Evolutionary conservation across 2,113 vertebrate genomes (phyloP), one percentile per base, ranked within the genome.

Genomic region (Pimephales promelas): DNA sequence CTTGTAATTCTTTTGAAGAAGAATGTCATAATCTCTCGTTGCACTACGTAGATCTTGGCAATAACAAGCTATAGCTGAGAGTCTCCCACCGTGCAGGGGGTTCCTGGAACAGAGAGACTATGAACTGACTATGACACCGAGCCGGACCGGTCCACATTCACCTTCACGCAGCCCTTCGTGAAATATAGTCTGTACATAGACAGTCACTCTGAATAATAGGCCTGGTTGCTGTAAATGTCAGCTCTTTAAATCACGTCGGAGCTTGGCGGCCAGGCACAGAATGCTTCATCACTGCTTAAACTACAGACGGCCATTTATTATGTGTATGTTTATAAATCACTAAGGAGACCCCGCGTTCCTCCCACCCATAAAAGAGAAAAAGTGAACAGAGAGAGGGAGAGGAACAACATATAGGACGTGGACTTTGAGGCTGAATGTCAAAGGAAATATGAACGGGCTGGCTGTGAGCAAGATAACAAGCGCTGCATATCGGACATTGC

Each of bases 131-230:
- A 66, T 84, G 81, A 73, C 64, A 82, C 83, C 47, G 10, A 49
- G 47, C 62, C 6, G 28, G 72, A 88, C 87, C 81, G 81, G 64
- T 89, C 83, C 77, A 83, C 90, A 75, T 94, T 96, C 95, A 96
- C 95, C 94, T 96, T 95, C 93, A 88, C 86, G 82, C 90, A 95
- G 95, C 94, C 93, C 31, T 92, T 94, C 94, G 96, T 96, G 97
- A 99, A 97, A 96, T 94, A 95, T 90, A 94, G 94, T 97, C 96
- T 96, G 94, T 96, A 97, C 94, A 98, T 96, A 96, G 96, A 97
- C 95, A 98, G 96, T 97, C 96, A 97, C 93, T 97, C 96, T 98
- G 97, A 99, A 97, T 97, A 97, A 97, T 97, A 96, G 96, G 95
- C 93, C 94, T 95, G 95, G 94, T 91, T 93, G 94, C 94, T 93